A percentile compares a stretch with the other conserved stretches of the same genome.
Conservation (phyloP, 2,888 invertebrate species). For the Ornithoptera priamus region DNA sequence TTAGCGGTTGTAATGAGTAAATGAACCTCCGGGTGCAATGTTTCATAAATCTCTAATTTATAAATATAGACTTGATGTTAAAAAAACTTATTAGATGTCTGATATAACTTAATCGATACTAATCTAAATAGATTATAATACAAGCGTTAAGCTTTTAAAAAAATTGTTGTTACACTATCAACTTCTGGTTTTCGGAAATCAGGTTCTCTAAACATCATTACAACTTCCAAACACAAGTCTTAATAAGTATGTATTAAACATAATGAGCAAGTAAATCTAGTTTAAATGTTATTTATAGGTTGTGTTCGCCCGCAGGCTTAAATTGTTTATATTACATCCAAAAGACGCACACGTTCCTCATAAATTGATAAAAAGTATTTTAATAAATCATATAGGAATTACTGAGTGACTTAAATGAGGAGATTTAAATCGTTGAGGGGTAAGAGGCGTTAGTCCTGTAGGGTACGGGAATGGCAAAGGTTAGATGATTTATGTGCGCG, state of each 20-base stretch:
- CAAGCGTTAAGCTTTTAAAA: too few species aligned
- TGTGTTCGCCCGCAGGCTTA: constrained; percentile 15
- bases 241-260: constrained; percentile 26
- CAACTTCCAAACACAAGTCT: constrained; percentile 13
- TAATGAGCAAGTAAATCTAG: constrained; percentile 20
- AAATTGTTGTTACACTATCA: background rate
- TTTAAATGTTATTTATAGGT: constrained; percentile 23
- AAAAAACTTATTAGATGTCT: background rate
- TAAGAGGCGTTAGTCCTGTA: constrained; percentile 35
- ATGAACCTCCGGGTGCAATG: background rate
- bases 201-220: constrained; percentile 19
- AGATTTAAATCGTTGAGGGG: constrained; percentile 44
- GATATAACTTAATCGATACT: background rate
- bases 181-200: constrained; percentile 15
- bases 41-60: background rate
- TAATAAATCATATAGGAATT: constrained; percentile 45
- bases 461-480: constrained; percentile 46
- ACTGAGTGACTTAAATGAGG: constrained; percentile 42
- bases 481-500: constrained; percentile 66
- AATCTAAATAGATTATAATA: background rate
- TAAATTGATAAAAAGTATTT: constrained; percentile 30
- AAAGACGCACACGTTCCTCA: constrained; percentile 5
- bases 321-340: constrained; percentile 14
- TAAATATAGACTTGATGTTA: background rate
- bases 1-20: background rate